Conservation (phyloP, 1,140 invertebrate species). For the Galleria mellonella region DNA sequence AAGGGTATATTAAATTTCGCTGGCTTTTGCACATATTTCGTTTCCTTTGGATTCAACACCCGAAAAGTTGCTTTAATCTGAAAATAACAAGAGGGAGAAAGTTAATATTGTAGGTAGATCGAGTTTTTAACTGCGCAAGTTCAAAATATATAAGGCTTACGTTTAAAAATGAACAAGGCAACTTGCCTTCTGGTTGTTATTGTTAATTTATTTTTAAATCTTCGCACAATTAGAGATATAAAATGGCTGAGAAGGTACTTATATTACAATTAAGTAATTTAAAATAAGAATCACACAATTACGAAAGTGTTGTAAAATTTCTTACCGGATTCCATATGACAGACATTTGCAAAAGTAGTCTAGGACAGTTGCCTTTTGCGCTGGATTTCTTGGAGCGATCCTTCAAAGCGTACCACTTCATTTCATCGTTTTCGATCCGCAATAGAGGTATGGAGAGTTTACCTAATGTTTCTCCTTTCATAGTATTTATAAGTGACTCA, state of each 20-base stretch:
- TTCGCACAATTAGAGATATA: too few relatives aligned
- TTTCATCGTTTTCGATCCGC: constrained; percentile 58
- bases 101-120: too few relatives aligned
- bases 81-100: constrained; percentile 13
- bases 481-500: constrained; percentile 50
- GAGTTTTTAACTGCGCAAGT: too few relatives aligned
- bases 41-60: constrained; percentile 52
- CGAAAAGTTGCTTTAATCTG: constrained; percentile 62
- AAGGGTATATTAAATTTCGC: constrained; percentile 59
- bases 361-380: constrained; percentile 52
- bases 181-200: too few relatives aligned
- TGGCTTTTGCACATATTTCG: constrained; percentile 50
- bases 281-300: too few relatives aligned
- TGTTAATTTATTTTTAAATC: too few relatives aligned
- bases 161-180: too few relatives aligned
- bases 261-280: too few relatives aligned
- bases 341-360: constrained; percentile 71
- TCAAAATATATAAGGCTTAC: too few relatives aligned
- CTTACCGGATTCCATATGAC: constrained; percentile 62
- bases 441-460: constrained; percentile 56
- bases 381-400: constrained; percentile 38
- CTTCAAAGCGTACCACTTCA: constrained; percentile 57
- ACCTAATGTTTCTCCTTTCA: constrained; percentile 75
- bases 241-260: too few relatives aligned
- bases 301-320: too few relatives aligned